Base-by-base conservation (phyloP, 1,140 invertebrate genomes). In the Zaprionus kolodkinae region DNA sequence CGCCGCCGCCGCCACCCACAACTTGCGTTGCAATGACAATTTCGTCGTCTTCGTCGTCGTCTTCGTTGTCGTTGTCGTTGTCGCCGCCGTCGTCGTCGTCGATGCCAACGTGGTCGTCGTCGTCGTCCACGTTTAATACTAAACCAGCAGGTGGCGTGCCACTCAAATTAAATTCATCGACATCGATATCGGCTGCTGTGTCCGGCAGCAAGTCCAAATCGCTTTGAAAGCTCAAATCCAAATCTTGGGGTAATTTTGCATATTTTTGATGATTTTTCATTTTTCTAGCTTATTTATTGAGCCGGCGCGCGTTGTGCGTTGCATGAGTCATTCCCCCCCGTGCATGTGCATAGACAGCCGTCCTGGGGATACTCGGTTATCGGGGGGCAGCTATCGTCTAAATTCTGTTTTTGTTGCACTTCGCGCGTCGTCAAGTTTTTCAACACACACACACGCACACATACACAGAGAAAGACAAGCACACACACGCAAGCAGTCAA, bases 211-310 rank as follows among this genome's bases (percentile, higher is more conserved):
- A 68, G 61, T 89, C 85, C 76, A 89, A 85, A 75, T 89, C 85
- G 64, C 78, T 86, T 79, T 91, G 86, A 72, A 91, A 92, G 78
- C 90, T 92, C 70, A 92, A 72, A 85, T 91, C 90, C 68, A 92
- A 87, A 81, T 92, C 91, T 86, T 92, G 91, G 75, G 91, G 91
- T 70, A 92, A 75, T 76, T 92, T 92, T 38, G 81, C 79, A 87
- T 92, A 92, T 72, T 90, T 91, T 74, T 91, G 91, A 74, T 92
- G 87, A 78, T 79, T 91, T 92, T 92, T 92, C 91, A 92, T 92
- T 80, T 79, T 89, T 89, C 72, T 60, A 55, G 74, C 36, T 78
- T 72, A 52, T 71, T 76, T 81, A 45, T 45, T 15, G 40, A 45
- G 40, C 40, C 40, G 40, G 40, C 40, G 40, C n/a, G 40, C 40